Evolutionary conservation across 1,140 invertebrate genomes (phyloP).

Genomic region (Sesamia nonagrioides): DNA sequence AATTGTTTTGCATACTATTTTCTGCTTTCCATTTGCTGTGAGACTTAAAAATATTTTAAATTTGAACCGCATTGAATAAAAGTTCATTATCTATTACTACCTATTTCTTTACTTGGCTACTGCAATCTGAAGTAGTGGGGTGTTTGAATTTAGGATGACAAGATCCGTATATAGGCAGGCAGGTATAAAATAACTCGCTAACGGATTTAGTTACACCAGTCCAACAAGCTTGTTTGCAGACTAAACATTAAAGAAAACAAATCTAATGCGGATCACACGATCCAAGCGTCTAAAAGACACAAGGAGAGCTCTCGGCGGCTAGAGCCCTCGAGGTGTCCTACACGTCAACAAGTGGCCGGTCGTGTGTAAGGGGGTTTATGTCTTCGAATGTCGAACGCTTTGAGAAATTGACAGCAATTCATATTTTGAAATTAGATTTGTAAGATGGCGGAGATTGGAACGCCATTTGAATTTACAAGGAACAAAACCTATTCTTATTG

Average conservation of each 20-base stretch:
- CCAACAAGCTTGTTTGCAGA: background rate
- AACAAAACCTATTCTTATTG: background rate
- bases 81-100: background rate
- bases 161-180: background rate
- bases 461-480: background rate
- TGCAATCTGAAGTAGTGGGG: background rate
- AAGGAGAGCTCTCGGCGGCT: constrained; percentile 70
- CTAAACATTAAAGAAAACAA: constrained; percentile 56
- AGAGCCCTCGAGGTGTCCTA: constrained; percentile 72
- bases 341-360: constrained; percentile 79
- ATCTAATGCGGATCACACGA: constrained; percentile 62
- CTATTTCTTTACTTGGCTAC: background rate
- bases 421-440: constrained; percentile 11
- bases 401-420: background rate
- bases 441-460: background rate
- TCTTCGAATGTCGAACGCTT: constrained; percentile 46
- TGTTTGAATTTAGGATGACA: background rate
- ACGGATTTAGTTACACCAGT: background rate
- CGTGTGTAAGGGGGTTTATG: constrained; percentile 59
- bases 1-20: constrained; percentile 22
- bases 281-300: constrained; percentile 69
- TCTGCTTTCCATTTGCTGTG: background rate
- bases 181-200: background rate
- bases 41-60: background rate
- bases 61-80: background rate